Evolutionary conservation across 2,797 vertebrate genomes (phyloP).

Genomic region (Oreochromis grahami): DNA sequence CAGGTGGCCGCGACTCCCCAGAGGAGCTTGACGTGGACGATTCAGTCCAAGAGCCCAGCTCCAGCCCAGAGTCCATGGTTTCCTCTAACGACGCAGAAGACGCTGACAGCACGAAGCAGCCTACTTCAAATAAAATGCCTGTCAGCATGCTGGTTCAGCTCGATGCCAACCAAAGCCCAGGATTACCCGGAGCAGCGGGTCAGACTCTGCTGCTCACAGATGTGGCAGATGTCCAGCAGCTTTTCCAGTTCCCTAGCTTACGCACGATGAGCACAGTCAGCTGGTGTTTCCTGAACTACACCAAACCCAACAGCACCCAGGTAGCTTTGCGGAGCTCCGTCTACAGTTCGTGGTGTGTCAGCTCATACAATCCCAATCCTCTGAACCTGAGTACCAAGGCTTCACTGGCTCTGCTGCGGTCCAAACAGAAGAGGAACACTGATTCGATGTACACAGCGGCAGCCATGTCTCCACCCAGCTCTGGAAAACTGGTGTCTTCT

Average conservation of each 20-base stretch:
- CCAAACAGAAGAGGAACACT: slow-evolving; percentile 85
- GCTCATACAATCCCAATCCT: slow-evolving; percentile 95
- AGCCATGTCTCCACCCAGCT: slow-evolving; percentile 85
- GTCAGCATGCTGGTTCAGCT: slow-evolving; percentile 84
- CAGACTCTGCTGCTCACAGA: slow-evolving; percentile 84
- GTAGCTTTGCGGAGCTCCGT: slow-evolving; percentile 84
- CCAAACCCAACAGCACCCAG: slow-evolving; percentile 87
- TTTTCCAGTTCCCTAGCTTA: slow-evolving; percentile 92
- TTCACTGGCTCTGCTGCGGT: slow-evolving; percentile 89
- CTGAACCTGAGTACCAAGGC: slow-evolving; percentile 93
- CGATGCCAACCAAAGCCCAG: slow-evolving; percentile 74
- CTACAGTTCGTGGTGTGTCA: slow-evolving; percentile 94
- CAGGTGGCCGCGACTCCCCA: slow-evolving; percentile 80
- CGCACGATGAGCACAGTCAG: slow-evolving; percentile 91
- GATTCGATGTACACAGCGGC: slow-evolving; percentile 86
- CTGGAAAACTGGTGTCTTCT: slow-evolving; percentile 93
- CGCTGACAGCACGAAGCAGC: slow-evolving; percentile 66
- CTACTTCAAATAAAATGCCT: slow-evolving; percentile 69
- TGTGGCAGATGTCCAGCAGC: slow-evolving; percentile 84
- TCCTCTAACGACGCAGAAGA: slow-evolving; percentile 69
- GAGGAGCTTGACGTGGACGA: slow-evolving; percentile 90
- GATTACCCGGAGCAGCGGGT: slow-evolving; percentile 51
- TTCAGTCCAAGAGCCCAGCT: slow-evolving; percentile 78
- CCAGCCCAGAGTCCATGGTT: slow-evolving; percentile 85
- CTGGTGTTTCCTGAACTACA: slow-evolving; percentile 99